Evolutionary conservation across 2,113 vertebrate genomes (phyloP), one percentile per base, ranked within the genome.

Genomic region (Oxyruncus cristatus): DNA sequence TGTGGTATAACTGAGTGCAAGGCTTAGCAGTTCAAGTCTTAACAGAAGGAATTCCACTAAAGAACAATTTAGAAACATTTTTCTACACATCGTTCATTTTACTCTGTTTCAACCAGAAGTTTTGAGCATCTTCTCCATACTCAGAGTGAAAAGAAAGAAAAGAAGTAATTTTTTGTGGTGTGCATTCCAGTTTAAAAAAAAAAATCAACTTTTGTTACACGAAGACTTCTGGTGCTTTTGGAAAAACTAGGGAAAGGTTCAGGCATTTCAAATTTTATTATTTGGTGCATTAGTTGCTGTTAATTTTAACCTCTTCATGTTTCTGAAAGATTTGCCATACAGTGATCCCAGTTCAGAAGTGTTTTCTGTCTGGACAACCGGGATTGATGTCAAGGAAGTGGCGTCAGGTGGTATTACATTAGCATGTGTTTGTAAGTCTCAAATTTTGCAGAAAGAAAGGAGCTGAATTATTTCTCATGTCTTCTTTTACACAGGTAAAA

Each of bases 121-220:
- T 77, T 49, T 70, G 66, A 39, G 9, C 9, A 42, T 76, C 59
- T 3, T 71, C 11, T 30, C 6, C 7, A 4, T 33, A 9, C 37
- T 41, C 17, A 52, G 30, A 44, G 5, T 55, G 12, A 44, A 85
- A 81, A 1, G 13, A 14, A 65, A 44, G 3, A 44, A 39, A 50
- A 23, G 4, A 46, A 12, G 1, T 14, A 30, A 13, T 47, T 68
- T 55, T 33, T 30, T 86, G 14, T 53, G 11, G 3, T 65, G 70
- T 47, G 5, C 37, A 52, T 76, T 76, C 7, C 26, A 33, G 7
- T 39, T 75, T 21, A 56, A 56, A 33, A 19, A 80, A 88, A 62
- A 46, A 4, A 0, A 0, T 5, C 4, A 9, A 6, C 12, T 59
- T 32, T 26, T 80, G 14, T 44, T 58, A 32, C 11, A 17, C 8